Conservation (phyloP, 2,888 invertebrate genomes). For the Carabus problematicus region DNA sequence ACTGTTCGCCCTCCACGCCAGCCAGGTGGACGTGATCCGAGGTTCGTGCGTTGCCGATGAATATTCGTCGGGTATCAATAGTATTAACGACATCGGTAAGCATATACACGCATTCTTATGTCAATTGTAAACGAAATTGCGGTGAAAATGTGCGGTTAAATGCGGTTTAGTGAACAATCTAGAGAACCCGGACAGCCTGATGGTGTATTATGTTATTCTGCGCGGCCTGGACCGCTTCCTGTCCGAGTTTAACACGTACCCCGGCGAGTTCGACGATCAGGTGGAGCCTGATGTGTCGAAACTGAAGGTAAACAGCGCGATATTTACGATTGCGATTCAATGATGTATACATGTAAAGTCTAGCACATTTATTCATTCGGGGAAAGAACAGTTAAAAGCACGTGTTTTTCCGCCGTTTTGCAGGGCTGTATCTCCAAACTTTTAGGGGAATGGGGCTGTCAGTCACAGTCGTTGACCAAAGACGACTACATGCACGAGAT, state of each 20-base stretch:
- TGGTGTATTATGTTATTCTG: conserved; percentile 89
- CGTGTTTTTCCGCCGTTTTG: no score
- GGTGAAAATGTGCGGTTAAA: no score
- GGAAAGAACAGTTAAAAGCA: no score
- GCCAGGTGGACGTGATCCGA: conserved; percentile 78
- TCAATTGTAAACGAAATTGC: no score
- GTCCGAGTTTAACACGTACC: conserved; percentile 86
- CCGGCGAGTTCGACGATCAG: conserved; percentile 84
- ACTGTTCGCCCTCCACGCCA: conserved; percentile 87
- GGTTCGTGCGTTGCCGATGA: conserved; percentile 84
- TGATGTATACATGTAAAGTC: not conserved
- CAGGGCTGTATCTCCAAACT: conserved; percentile 64
- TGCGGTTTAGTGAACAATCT: conserved; percentile 50
- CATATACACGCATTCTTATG: no score
- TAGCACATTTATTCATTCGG: no score
- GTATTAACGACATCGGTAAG: conserved; percentile 29
- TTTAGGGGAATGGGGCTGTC: conserved; percentile 84
- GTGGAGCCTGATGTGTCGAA: conserved; percentile 91
- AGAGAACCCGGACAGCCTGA: conserved; percentile 85
- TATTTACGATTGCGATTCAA: not conserved
- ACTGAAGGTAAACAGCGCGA: conserved; percentile 79
- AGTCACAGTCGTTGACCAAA: conserved; percentile 71
- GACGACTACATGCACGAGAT: conserved; percentile 96
- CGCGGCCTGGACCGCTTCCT: conserved; percentile 91
- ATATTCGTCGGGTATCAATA: conserved; percentile 63